Base-by-base conservation (phyloP, 1,140 invertebrate genomes). In the Conus ventricosus region DNA sequence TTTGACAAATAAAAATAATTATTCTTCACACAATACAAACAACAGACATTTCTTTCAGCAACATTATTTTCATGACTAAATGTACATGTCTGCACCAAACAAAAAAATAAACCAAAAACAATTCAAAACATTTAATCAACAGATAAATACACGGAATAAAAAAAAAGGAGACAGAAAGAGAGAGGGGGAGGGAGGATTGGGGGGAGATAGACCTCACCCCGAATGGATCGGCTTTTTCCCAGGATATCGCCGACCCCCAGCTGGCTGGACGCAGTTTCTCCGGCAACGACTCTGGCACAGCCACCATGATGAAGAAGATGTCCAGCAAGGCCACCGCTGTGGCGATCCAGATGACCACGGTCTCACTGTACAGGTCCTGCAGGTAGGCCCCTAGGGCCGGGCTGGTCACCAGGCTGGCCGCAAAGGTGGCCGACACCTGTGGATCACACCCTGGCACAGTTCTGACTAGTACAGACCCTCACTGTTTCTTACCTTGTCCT, bases 211-310 rank as follows among this genome's bases (percentile, higher is more conserved):
- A 39, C 39, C 95, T 96, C 95, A 97, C 97, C 63, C 98, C 96
- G 96, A 99, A 99, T 27, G 99, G 99, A 96, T 99, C 99, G 23
- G 98, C 99, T 94, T 99, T 98, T 95, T 99, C 99, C 96, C 96
- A 97, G 5, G 96, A 95, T 88, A 96, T 94, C 60, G 95, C 94
- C 25, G 95, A 95, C 25, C 94, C 92, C 93, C 93, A 94, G 60
- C 93, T 91, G n/a, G 93, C 91, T 78, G 94, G 93, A 55, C 94
- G 92, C 54, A 95, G 89, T 89, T 95, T 95, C 95, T 99, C 98
- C 75, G 99, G 98, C 83, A 99, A 96, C 92, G 98, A 99, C 96
- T 99, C 99, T 27, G 99, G 99, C 89, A 99, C 99, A 88, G 98
- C 98, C 51, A 99, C 98, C 92, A 99, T 96, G 92, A 99, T 99